Evolutionary conservation across 2,113 vertebrate species (phyloP), one percentile per base, ranked within the genome.

Genomic region (Coptodon rendalli): DNA sequence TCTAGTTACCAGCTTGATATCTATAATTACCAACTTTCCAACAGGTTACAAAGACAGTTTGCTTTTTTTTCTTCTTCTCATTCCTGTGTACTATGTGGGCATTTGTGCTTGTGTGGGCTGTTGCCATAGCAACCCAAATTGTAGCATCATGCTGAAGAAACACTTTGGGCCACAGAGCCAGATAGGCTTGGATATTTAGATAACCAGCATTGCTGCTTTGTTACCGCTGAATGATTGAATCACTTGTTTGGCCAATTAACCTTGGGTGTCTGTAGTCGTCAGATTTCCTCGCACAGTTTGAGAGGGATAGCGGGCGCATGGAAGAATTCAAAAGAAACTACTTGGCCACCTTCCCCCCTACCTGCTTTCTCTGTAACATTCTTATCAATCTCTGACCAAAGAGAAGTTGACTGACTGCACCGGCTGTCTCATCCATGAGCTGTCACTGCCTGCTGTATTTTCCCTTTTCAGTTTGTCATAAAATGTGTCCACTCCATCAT

Each of bases 61-160:
- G 82, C 52, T 68, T 34, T 57, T 78, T 38, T 83, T 90, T 85
- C 34, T 19, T 14, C 57, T 81, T 50, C 31, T 56, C 83, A 94
- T 94, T 93, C 92, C 87, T 85, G 54, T 89, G 86, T 90, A 91
- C 90, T 87, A 91, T 93, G 95, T 95, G 92, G 94, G 93, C 91
- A 90, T 94, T 92, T 95, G 90, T 87, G 71, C 87, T 43, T 86
- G 93, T 93, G 95, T 96, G 94, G 96, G 96, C 86, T 92, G 96
- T 95, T 95, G 83, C 95, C 88, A 94, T 95, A 91, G 95, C 89
- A 95, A 96, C 95, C 89, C 91, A 93, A 94, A 94, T 94, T 92
- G 93, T 95, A 95, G 93, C 95, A 93, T 95, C 90, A 93, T 91
- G 89, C 87, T 88, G 86, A 91, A 92, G 91, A 93, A 94, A 95